Evolutionary conservation across 37 sponge, comb jelly and placozoan species (phyloP), one percentile per base, ranked within the genome.

Genomic region (Crambe crambe): DNA sequence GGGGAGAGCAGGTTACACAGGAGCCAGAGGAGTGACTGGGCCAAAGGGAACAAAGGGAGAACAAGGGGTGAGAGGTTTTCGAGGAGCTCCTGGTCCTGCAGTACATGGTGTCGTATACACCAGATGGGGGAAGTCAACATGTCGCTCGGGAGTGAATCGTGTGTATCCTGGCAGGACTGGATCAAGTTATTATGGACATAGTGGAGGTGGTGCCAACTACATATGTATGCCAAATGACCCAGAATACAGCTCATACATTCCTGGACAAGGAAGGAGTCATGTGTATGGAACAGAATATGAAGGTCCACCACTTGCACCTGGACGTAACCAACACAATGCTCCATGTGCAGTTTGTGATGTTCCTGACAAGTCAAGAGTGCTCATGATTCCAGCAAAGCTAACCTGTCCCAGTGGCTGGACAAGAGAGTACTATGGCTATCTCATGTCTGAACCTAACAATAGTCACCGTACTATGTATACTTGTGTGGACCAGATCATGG

Each of bases 201-300:
- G 66, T 22, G 38, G 5, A 36, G 90, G 90, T 41, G 85, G 80
- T 56, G 62, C 80, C 0, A 83, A 89, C 79, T 79, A 78, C 31
- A 74, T 74, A 22, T 89, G 89, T 61, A 37, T 89, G 57, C 89
- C 89, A 12, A 1, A 43, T 26, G 63, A 27, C 32, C n/a, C n/a
- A n/a, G n/a, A n/a, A n/a, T n/a, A n/a, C 85, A 17, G 29, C 1
- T 25, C 23, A 0, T 39, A 34, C 12, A 47, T 47, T 5, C 20
- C 56, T 43, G 85, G 78, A 40, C 62, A 29, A 29, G 43, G 37
- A 1, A 44, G 77, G 8, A 44, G 57, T 10, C 6, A n/a, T 18
- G n/a, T 85, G 12, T 85, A 85, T 85, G 85, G 85, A 60, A 44
- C 63, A 1, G 85, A 85, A 42, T 85, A 85, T 15, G 12, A n/a